Evolutionary conservation across 2,888 invertebrate species (phyloP).

Genomic region (Stramonita haemastoma): DNA sequence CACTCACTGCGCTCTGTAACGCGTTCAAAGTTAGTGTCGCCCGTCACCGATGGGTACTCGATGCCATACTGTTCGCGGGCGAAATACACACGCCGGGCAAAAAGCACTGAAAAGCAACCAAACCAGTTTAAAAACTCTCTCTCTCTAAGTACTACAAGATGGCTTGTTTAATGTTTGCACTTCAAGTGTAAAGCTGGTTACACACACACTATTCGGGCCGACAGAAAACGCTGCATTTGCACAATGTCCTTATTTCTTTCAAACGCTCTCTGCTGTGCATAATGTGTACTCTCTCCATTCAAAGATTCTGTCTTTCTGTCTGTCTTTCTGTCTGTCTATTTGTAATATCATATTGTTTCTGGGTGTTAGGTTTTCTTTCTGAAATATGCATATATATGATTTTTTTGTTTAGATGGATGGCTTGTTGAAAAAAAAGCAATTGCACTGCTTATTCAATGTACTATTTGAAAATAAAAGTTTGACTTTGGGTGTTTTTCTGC

Average conservation of each 20-base stretch:
- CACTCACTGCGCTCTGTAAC: constrained; percentile 21
- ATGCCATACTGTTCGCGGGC: neutral
- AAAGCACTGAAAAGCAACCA: constrained; percentile 8
- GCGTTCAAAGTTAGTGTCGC: constrained; percentile 16
- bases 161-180: neutral
- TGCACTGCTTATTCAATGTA: no score
- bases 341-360: no score
- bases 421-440: no score
- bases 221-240: no score
- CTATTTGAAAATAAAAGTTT: no score
- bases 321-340: neutral
- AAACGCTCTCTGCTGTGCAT: neutral
- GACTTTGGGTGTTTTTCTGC: no score
- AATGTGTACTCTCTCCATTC: neutral
- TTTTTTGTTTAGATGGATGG: no score
- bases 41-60: neutral
- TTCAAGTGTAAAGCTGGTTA: neutral
- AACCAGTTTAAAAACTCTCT: neutral
- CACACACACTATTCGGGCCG: neutral
- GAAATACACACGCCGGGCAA: constrained; percentile 19
- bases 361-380: no score
- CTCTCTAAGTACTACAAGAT: neutral
- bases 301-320: neutral
- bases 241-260: no score
- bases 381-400: no score